Percentiles rank a stretch among this genome's conserved stretches.
These are phyloP conservation scores for Dynastes hyllus DNA, from an alignment of 2,888 invertebrate species.

Conservation along the genomic window DNA sequence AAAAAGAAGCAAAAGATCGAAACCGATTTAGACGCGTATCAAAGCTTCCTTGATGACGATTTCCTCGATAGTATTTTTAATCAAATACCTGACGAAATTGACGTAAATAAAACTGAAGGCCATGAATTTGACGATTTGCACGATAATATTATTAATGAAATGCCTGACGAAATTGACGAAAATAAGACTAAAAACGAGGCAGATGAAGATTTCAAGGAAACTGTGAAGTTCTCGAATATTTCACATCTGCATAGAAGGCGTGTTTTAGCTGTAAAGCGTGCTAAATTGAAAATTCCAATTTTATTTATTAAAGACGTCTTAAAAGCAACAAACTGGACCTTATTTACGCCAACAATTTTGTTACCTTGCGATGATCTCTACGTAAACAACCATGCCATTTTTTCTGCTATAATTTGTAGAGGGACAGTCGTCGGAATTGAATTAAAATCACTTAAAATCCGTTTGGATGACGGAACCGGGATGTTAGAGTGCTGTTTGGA, in stretches of 20 bases:
- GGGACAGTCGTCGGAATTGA: slow-evolving; percentile 21
- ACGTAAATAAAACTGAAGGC: background rate
- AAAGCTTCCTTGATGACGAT: slow-evolving; percentile 4
- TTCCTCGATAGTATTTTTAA: slow-evolving; percentile 11
- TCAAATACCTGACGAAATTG: background rate
- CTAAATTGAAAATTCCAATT: slow-evolving; percentile 1
- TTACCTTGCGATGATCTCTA: slow-evolving; percentile 8
- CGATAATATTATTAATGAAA: slow-evolving; percentile 2
- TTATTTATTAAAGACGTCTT: slow-evolving; percentile 19
- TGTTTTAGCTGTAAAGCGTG: background rate
- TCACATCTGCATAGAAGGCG: slow-evolving; percentile 8
- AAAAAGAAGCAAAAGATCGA: background rate
- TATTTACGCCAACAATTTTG: background rate
- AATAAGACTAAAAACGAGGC: background rate
- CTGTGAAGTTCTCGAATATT: slow-evolving; percentile 1
- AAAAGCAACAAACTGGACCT: background rate
- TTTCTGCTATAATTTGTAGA: background rate
- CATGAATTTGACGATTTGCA: background rate
- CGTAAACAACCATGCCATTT: background rate
- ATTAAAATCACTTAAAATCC: background rate
- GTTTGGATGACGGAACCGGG: slow-evolving; percentile 18
- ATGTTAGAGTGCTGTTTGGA: slow-evolving; percentile 1
- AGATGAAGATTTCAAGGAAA: background rate
- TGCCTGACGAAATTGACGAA: background rate
- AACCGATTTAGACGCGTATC: background rate